Conservation (phyloP, 2,888 invertebrate genomes). For the Nysson spinosus region DNA sequence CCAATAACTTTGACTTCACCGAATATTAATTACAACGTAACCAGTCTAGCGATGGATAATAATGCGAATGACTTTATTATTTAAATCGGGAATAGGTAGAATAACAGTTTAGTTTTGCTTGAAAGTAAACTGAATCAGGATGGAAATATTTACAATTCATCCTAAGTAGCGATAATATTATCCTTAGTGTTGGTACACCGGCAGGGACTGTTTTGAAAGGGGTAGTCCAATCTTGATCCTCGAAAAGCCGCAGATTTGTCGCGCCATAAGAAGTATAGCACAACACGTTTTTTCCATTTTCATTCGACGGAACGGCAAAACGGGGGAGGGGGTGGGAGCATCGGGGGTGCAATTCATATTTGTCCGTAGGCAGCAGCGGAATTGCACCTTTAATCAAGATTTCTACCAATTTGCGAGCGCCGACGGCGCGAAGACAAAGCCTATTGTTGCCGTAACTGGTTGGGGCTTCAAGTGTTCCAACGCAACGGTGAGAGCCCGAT, state of each 20-base stretch:
- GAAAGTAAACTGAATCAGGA: background rate
- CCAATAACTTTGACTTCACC: background rate
- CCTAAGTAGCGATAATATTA: constrained; percentile 20
- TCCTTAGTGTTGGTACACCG: constrained; percentile 11
- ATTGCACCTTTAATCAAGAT: constrained; percentile 78
- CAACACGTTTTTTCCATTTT: constrained; percentile 61
- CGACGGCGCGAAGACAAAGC: constrained; percentile 77
- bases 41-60: no score
- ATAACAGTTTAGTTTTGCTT: no score
- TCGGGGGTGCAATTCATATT: constrained; percentile 71
- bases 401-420: constrained; percentile 77
- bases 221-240: constrained; percentile 37
- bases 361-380: constrained; percentile 71
- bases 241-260: constrained; percentile 34
- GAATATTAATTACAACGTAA: no score
- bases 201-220: constrained; percentile 19
- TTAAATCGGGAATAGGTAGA: no score
- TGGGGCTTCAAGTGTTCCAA: constrained; percentile 77
- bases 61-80: no score
- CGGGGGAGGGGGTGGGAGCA: constrained; percentile 29
- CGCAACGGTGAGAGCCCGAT: constrained; percentile 68
- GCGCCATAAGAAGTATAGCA: constrained; percentile 35
- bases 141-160: background rate
- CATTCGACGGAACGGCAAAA: constrained; percentile 52
- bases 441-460: constrained; percentile 78